Percentiles rank a stretch among this genome's conserved stretches.
These are phyloP conservation scores for Podabrus alpinus DNA, from an alignment of 2,888 invertebrate species.

Conservation along the genomic window DNA sequence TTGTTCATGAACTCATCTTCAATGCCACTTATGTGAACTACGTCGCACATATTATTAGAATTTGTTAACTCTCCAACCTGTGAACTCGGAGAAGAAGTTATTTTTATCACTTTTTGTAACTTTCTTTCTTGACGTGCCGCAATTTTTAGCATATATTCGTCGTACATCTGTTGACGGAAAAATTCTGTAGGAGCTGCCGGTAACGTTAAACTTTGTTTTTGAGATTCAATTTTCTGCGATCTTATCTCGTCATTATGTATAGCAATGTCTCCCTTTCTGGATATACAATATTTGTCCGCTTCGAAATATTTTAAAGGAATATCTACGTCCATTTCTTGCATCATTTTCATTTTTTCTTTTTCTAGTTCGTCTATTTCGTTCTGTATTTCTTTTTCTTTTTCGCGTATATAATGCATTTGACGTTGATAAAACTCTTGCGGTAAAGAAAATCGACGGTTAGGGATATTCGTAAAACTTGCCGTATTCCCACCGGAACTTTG, in stretches of 20 bases:
- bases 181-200: slow-evolving; percentile 66
- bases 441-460: slow-evolving; percentile 60
- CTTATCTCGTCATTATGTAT: slow-evolving; percentile 40
- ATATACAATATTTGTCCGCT: slow-evolving; percentile 55
- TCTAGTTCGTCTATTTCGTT: slow-evolving; percentile 68
- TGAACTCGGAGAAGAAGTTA: slow-evolving; percentile 62
- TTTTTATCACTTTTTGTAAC: slow-evolving; percentile 79
- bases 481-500: slow-evolving; percentile 16
- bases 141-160: slow-evolving; percentile 80
- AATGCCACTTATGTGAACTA: slow-evolving; percentile 60
- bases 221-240: slow-evolving; percentile 16
- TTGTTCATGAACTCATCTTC: slow-evolving; percentile 79
- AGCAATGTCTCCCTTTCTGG: slow-evolving; percentile 58
- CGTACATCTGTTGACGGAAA: slow-evolving; percentile 80
- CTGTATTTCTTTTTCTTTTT: slow-evolving; percentile 71
- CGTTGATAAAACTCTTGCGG: slow-evolving; percentile 68
- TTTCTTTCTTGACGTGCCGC: slow-evolving; percentile 78
- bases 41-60: slow-evolving; percentile 26
- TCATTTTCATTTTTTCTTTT: slow-evolving; percentile 57
- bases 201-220: slow-evolving; percentile 44
- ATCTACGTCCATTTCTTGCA: slow-evolving; percentile 49
- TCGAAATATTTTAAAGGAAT: slow-evolving; percentile 56
- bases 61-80: slow-evolving; percentile 52
- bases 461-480: slow-evolving; percentile 18
- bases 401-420: slow-evolving; percentile 68